phyloP scores from a whole-genome alignment of 2,888 invertebrate species.

The Ectemnius continuus region DNA sequence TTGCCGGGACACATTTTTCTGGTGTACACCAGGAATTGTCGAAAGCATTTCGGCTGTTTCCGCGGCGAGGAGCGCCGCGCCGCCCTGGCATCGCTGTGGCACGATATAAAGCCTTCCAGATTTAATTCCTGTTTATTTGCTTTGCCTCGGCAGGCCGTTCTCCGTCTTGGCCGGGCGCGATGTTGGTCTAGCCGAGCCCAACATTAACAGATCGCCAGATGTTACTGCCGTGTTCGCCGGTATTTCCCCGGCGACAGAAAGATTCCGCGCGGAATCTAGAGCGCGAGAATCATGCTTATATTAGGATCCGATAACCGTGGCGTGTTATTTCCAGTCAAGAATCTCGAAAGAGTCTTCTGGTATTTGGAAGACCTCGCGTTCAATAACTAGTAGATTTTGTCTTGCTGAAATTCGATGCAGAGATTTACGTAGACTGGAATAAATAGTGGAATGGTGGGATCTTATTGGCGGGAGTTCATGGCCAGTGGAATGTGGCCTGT shows the following conservation, averaged over 20 bases:
- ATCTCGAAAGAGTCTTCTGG: no score
- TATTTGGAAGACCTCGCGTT: no score
- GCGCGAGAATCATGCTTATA: not conserved
- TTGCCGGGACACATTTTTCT: not conserved
- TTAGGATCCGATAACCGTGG: no score
- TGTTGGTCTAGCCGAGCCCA: conserved; percentile 65
- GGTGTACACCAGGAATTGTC: not conserved
- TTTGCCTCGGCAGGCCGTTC: conserved; percentile 57
- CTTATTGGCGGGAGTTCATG: no score
- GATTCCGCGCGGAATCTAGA: conserved; percentile 51
- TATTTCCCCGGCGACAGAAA: conserved; percentile 70
- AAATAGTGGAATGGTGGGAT: no score
- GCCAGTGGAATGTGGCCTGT: no score
- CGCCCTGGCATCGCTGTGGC: conserved; percentile 13
- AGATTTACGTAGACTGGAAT: no score
- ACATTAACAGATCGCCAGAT: conserved; percentile 76
- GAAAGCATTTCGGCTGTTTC: conserved; percentile 19
- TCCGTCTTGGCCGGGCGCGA: conserved; percentile 54
- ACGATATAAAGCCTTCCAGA: conserved; percentile 72
- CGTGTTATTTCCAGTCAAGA: no score
- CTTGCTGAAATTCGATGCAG: no score
- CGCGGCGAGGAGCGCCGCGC: conserved; percentile 45
- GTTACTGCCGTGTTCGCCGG: conserved; percentile 66
- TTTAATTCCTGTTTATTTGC: conserved; percentile 78
- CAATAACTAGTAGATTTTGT: no score